Base-by-base conservation (phyloP, 64 coral and sea anemone genomes). In the Astreopora myriophthalma region DNA sequence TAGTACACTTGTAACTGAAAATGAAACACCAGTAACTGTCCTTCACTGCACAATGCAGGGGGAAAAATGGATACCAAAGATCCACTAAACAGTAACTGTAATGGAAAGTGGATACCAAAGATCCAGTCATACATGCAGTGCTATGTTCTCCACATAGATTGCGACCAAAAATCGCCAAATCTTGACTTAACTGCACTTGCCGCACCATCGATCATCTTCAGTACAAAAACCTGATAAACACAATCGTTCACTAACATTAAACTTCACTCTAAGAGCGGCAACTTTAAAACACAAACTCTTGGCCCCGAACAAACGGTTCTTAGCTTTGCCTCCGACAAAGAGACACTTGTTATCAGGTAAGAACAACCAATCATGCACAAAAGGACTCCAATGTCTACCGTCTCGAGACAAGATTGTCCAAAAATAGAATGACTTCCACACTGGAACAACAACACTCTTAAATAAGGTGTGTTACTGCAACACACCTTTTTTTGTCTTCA, bases 401-500 rank as follows among this genome's bases (percentile, higher is more conserved):
- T 61, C 0, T 0, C 57, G 0, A 61, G 16, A 61, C 22, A 0
- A 61, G 5, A 61, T 16, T 5, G 22, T 62, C 20, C 58, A 62
- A 62, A 62, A 62, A n/a, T 62, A 62, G 22, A 14, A 62, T 3
- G 58, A 62, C 5, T 61, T 61, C 57, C 57, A 61, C 57, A 24
- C 16, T 61, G 57, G 57, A 61, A 61, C 57, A 20, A 61, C 6
- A 20, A n/a, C 62, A 66, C 62, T 66, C 62, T 66, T 25, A 66
- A 66, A 66, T 26, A 66, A 66, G 23, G 63, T 66, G 63, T 66
- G 63, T 66, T 66, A 66, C 63, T 66, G 63, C 63, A 66, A 66
- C 63, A 66, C 63, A 66, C 63, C 63, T 66, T 26, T 66, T 75
- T 75, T 75, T 39, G 73, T 75, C 73, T n/a, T 75, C 73, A 75